These are phyloP conservation scores for Ciona savignyi DNA, from an alignment of 23 tunicate genomes.

Conservation along the genomic window DNA sequence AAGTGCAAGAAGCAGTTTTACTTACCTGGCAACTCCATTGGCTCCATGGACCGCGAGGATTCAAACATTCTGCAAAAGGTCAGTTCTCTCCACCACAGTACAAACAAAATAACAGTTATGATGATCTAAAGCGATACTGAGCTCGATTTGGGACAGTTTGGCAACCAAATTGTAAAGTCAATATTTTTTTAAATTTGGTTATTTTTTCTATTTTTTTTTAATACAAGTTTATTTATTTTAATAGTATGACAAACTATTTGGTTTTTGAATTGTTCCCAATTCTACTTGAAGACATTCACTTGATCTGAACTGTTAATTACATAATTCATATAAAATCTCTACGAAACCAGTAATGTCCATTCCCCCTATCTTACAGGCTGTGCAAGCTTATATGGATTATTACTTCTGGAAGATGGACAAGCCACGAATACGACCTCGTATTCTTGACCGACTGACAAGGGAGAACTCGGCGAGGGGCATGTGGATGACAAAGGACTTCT, in stretches of 20 bases:
- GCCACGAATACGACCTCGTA: conserved; percentile 24
- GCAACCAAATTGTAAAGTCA: not conserved
- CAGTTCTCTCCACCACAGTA: not conserved
- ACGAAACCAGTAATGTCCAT: too few relatives aligned
- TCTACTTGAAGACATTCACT: not conserved
- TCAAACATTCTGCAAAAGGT: conserved; percentile 10
- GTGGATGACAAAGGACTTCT: conserved; percentile 65
- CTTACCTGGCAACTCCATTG: not conserved
- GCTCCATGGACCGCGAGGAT: conserved; percentile 12
- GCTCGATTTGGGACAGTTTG: not conserved
- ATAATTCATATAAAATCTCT: too few relatives aligned
- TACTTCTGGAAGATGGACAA: conserved; percentile 32
- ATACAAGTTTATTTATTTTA: too few relatives aligned
- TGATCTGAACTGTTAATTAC: not conserved
- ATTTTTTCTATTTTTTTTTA: not conserved
- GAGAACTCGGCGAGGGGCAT: conserved; percentile 3
- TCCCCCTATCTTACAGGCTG: conserved; percentile 1
- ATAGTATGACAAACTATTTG: too few relatives aligned
- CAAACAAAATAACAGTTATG: not conserved
- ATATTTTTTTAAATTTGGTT: not conserved
- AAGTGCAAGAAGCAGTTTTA: not conserved
- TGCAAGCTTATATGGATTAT: conserved; percentile 11
- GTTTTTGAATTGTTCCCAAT: not conserved
- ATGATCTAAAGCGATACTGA: not conserved
- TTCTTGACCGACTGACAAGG: conserved; percentile 25